Evolutionary conservation across 2,113 vertebrate species (phyloP).

Genomic region (Hypomesus transpacificus): DNA sequence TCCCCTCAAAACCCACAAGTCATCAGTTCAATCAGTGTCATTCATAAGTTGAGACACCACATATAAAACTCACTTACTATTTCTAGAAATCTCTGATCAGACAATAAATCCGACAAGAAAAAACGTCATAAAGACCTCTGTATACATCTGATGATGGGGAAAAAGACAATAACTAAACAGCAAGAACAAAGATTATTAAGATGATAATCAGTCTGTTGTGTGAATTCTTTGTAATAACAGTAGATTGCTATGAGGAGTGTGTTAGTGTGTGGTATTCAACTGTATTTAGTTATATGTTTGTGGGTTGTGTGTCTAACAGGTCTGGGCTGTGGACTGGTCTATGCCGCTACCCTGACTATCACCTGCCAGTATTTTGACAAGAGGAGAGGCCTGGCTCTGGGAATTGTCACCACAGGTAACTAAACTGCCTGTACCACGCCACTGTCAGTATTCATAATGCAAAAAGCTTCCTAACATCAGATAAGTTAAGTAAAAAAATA

Average conservation of each 20-base stretch:
- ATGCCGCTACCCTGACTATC: constrained; percentile 84
- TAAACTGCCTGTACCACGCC: background rate
- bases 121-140: no score
- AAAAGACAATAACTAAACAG: background rate
- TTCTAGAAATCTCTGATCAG: no score
- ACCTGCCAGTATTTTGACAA: constrained; percentile 87
- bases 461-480: background rate
- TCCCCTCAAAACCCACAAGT: background rate
- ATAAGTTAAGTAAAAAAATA: background rate
- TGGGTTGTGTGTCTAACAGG: constrained; percentile 57
- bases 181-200: background rate
- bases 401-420: constrained; percentile 84
- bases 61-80: no score
- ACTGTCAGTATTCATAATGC: no score
- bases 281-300: no score
- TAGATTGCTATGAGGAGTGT: background rate
- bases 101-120: no score
- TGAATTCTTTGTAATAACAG: background rate
- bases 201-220: background rate
- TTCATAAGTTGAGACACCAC: no score
- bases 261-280: background rate
- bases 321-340: constrained; percentile 82
- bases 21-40: no score
- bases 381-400: constrained; percentile 81
- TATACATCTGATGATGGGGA: no score